Evolutionary conservation across 2,888 invertebrate genomes (phyloP).

Genomic region (Stenodera caucasica): DNA sequence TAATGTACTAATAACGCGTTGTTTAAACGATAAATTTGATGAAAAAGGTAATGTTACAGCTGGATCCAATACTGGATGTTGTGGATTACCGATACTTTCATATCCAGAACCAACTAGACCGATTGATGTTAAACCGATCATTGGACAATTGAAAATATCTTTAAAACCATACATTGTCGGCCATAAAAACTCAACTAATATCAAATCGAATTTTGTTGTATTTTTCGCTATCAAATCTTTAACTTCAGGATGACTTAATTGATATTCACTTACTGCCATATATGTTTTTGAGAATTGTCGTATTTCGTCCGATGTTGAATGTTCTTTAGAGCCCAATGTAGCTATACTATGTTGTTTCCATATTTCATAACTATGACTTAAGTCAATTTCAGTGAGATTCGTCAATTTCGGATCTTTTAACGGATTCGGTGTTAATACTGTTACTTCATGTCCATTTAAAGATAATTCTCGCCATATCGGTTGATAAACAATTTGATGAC

Average conservation of each 20-base stretch:
- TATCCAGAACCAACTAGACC: constrained; percentile 36
- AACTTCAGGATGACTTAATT: constrained; percentile 38
- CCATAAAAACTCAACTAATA: constrained; percentile 45
- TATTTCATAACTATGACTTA: constrained; percentile 45
- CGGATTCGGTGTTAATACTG: constrained; percentile 55
- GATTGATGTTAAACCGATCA: constrained; percentile 47
- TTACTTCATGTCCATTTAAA: constrained; percentile 57
- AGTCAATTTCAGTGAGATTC: constrained; percentile 54
- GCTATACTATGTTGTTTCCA: constrained; percentile 22
- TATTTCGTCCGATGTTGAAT: constrained; percentile 28
- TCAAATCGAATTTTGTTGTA: constrained; percentile 43
- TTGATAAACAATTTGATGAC: constrained; percentile 58
- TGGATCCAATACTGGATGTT: constrained; percentile 48
- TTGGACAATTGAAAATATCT: constrained; percentile 47
- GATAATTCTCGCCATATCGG: constrained; percentile 56
- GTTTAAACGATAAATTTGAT: constrained; percentile 38
- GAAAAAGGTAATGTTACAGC: constrained; percentile 41
- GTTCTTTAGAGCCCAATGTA: constrained; percentile 21
- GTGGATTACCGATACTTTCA: constrained; percentile 45
- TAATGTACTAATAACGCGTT: constrained; percentile 39
- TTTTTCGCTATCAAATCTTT: constrained; percentile 40
- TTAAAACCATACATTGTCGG: constrained; percentile 44
- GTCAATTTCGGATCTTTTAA: constrained; percentile 48
- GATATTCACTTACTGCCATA: constrained; percentile 23
- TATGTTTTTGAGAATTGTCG: constrained; percentile 23